Base-by-base conservation (phyloP, 2,113 vertebrate species). In the Pseudorectes ferrugineus region DNA sequence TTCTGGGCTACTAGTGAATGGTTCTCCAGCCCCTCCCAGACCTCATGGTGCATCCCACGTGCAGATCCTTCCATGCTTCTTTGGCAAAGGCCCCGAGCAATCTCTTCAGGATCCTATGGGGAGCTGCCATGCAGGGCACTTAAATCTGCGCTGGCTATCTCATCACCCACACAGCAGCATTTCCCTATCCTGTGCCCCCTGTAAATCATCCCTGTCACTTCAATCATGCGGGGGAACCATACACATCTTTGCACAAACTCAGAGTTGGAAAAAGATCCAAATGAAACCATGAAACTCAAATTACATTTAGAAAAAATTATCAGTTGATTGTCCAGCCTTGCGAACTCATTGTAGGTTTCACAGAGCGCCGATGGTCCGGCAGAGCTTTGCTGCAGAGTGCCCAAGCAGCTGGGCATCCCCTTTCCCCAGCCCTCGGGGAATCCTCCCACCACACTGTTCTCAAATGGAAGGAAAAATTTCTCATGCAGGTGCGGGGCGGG, bases 41-140 rank as follows among this genome's bases (percentile, higher is more conserved):
- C 3, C 13, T 28, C 1, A 0, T 3, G 2, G 10, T 22, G 5
- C 36, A 57, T 11, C 12, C 36, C 5, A 3, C 11, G 16, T 1
- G 1, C 17, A 18, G 10, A 31, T 52, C 29, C 35, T 63, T 36
- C 25, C 1, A 0, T 6, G 6, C 6, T 35, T 16, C 45, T 63
- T 13, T 13, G 63, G 21, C 59, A 54, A 87, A 78, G 22, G 26
- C 26, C 22, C 38, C n/a, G 31, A 77, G 28, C 25, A 58, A 12
- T 5, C 14, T 65, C 45, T 28, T 40, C 54, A 66, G 67, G 40
- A 61, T 20, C 6, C 49, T 9, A 4, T 1, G 3, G 14, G 40
- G 9, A 73, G 14, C 21, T 59, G 33, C 43, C 21, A 26, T 8
- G 26, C 2, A 38, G 36, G 36, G 36, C 36, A 10, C 36, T 38